Conservation (phyloP, 2,888 invertebrate species). For the Euphydryas editha region DNA sequence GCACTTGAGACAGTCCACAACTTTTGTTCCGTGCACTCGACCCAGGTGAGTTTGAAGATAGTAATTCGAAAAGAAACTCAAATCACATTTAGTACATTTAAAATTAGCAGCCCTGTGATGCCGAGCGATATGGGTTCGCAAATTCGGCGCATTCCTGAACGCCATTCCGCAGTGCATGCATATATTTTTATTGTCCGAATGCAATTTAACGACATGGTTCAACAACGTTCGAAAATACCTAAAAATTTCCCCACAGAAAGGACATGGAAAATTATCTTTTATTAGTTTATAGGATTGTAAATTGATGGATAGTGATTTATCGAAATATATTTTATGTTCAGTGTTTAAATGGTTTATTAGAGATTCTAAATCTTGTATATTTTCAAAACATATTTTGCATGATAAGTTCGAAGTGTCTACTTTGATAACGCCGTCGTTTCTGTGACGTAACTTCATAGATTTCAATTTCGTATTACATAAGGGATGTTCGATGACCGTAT, state of each 20-base stretch:
- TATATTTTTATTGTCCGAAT: constrained; percentile 63
- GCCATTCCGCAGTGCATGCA: constrained; percentile 65
- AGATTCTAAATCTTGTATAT: constrained; percentile 51
- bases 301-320: constrained; percentile 53
- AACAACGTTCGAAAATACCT: constrained; percentile 63
- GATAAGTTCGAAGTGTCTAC: constrained; percentile 61
- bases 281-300: constrained; percentile 60
- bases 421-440: constrained; percentile 66
- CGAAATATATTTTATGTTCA: constrained; percentile 56
- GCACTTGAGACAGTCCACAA: constrained; percentile 60
- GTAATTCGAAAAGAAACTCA: constrained; percentile 52
- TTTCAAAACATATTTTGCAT: constrained; percentile 60
- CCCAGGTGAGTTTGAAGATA: constrained; percentile 60
- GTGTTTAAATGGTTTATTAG: constrained; percentile 57
- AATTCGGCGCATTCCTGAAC: constrained; percentile 62
- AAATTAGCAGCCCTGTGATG: constrained; percentile 54
- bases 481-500: constrained; percentile 63
- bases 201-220: constrained; percentile 60
- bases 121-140: constrained; percentile 60
- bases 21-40: constrained; percentile 58
- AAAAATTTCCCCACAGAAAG: constrained; percentile 57
- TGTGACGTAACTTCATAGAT: constrained; percentile 62
- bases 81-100: constrained; percentile 57
- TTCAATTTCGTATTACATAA: constrained; percentile 62
- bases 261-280: constrained; percentile 63